Evolutionary conservation across 1,140 invertebrate genomes (phyloP).

Genomic region (Temnothorax curvispinosus): DNA sequence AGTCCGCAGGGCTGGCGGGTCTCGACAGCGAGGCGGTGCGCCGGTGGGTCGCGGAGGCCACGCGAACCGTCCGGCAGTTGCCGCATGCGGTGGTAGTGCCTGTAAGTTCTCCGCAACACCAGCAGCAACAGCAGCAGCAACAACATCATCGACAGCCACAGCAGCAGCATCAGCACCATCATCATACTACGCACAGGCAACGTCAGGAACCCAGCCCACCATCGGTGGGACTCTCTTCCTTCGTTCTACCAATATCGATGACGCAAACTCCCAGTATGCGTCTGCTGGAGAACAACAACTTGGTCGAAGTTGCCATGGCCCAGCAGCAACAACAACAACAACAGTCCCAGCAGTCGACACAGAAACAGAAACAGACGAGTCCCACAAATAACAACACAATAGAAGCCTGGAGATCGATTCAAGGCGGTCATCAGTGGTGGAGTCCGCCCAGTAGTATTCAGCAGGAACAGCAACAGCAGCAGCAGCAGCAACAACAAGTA

Average conservation of each 20-base stretch:
- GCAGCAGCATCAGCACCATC: conserved; percentile 73
- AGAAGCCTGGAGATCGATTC: conserved; percentile 83
- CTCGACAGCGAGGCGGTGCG: conserved; percentile 85
- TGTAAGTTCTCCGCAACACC: conserved; percentile 72
- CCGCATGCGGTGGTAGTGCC: conserved; percentile 79
- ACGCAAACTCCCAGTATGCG: conserved; percentile 85
- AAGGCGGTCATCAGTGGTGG: conserved; percentile 84
- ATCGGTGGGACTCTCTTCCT: conserved; percentile 72
- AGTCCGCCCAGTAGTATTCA: conserved; percentile 75
- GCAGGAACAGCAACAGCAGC: conserved; percentile 73
- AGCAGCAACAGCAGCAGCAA: conserved; percentile 59
- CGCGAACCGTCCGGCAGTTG: conserved; percentile 83
- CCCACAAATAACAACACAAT: conserved; percentile 85
- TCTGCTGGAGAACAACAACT: conserved; percentile 83
- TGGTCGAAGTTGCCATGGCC: conserved; percentile 79
- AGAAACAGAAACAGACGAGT: conserved; percentile 83
- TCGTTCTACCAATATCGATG: conserved; percentile 81
- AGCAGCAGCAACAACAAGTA: conserved; percentile 64
- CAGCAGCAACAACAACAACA: conserved; percentile 76
- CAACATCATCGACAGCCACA: conserved; percentile 57
- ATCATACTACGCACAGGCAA: conserved; percentile 73
- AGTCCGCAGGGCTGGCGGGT: conserved; percentile 85
- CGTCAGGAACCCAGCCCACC: conserved; percentile 77
- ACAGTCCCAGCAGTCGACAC: conserved; percentile 72
- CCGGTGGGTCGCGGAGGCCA: conserved; percentile 84